Evolutionary conservation across 1,140 invertebrate species (phyloP), one percentile per base, ranked within the genome.

Genomic region (Zaprionus taronus): DNA sequence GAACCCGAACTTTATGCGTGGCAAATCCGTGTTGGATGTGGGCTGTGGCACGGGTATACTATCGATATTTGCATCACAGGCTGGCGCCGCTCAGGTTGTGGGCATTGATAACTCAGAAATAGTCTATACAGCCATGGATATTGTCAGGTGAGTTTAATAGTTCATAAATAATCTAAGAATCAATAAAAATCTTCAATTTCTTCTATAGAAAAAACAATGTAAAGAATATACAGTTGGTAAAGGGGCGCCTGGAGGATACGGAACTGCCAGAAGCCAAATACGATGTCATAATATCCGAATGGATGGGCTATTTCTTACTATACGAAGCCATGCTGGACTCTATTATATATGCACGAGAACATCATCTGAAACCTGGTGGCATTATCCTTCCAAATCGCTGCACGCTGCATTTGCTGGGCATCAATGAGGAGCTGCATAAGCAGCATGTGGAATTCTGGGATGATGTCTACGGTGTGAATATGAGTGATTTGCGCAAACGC

Each of bases 241-340:
- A 95, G 93, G 98, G 98, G 1, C 96, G 97, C 92, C 93, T 99
- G 4, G 99, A 99, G 93, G 97, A 99, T 81, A 95, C 95, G n/a
- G 94, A 96, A 66, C 94, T 99, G 64, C 94, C 95, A n/a, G 91
- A 94, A 36, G 95, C 96, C 65, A 97, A 98, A 94, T 98, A 99
- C 20, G 99, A 99, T 93, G 96, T 99, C 24, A 99, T 99, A 80
- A 96, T 99, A 34, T 99, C 98, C 5, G 99, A 99, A 93, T 99
- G 99, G 99, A 99, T 99, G 99, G 99, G 99, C 5, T 99, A 99
- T 94, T 99, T 99, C 93, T 94, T 99, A 51, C 94, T 99, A 7
- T 99, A 99, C 91, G 99, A 99, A 94, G 98, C 98, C 22, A 99
- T 99, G 99, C 93, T 99, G 36, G 98, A 99, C 91, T 97, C 96